phyloP scores from a whole-genome alignment of 2,113 vertebrate genomes.

The Dendropsophus ebraccatus region DNA sequence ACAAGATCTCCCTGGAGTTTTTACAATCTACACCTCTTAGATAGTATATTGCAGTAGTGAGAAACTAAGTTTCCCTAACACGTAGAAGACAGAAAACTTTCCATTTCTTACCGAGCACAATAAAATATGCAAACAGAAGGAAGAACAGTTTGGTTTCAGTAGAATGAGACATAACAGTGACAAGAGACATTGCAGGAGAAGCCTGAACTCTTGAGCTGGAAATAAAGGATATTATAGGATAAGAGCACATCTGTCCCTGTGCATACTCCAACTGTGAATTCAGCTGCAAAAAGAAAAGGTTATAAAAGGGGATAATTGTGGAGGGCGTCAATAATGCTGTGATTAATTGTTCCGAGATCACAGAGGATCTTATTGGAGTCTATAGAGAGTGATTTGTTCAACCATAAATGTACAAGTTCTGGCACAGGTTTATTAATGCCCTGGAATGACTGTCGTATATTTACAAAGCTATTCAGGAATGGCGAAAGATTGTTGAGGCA shows the following conservation, averaged over 20 bases:
- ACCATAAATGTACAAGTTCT: background rate
- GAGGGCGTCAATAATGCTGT: background rate
- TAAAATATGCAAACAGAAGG: conserved; percentile 44
- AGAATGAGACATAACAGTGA: conserved; percentile 5
- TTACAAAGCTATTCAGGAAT: background rate
- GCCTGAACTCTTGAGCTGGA: conserved; percentile 1
- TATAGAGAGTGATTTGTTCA: background rate
- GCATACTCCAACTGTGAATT: conserved; percentile 1
- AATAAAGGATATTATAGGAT: background rate
- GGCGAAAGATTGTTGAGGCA: background rate
- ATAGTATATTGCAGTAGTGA: background rate
- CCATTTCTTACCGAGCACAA: background rate
- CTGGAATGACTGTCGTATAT: background rate
- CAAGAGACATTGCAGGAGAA: background rate
- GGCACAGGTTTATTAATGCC: background rate
- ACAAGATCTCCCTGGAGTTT: background rate
- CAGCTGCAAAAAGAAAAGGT: conserved; percentile 17
- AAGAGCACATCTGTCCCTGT: conserved; percentile 15
- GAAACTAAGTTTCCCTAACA: background rate
- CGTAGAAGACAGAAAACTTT: conserved; percentile 16
- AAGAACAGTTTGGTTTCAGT: conserved; percentile 17
- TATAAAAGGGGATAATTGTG: conserved; percentile 8
- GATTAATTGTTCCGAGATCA: conserved; percentile 15
- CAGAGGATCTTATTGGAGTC: background rate
- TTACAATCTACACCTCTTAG: background rate